These are phyloP conservation scores for Atopsyche davidsoni DNA, from an alignment of 1,140 invertebrate genomes.

Conservation along the genomic window DNA sequence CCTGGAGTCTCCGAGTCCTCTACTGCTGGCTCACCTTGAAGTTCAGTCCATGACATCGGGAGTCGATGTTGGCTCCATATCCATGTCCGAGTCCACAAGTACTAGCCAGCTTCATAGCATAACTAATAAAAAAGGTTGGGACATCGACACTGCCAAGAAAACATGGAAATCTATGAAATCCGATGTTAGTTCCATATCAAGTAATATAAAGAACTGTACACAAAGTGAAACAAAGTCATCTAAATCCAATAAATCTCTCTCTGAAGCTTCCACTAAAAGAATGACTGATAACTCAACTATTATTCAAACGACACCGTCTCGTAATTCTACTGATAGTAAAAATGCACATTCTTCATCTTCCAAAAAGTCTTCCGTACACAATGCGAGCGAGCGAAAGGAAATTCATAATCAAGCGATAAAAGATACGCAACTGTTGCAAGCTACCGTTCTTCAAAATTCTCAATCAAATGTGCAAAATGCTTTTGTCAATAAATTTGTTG, in stretches of 20 bases:
- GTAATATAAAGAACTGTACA: constrained; percentile 25
- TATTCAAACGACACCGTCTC: too few species aligned
- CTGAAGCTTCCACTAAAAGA: too few species aligned
- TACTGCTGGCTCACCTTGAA: constrained; percentile 53
- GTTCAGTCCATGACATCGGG: constrained; percentile 43
- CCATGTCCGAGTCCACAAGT: constrained; percentile 39
- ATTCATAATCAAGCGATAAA: not conserved
- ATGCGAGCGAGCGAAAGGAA: not conserved
- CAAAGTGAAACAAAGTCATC: constrained; percentile 18
- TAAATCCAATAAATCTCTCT: too few species aligned
- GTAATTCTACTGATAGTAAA: too few species aligned
- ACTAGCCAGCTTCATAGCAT: constrained; percentile 13
- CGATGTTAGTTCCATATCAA: constrained; percentile 27
- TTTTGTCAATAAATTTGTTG: constrained; percentile 17
- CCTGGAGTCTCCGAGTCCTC: constrained; percentile 54
- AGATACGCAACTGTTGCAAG: not conserved
- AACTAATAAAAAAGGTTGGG: constrained; percentile 49
- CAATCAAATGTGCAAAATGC: constrained; percentile 6
- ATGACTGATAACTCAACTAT: too few species aligned
- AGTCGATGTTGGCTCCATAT: constrained; percentile 46
- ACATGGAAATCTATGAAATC: constrained; percentile 39
- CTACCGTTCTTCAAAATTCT: not conserved
- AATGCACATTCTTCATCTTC: not conserved
- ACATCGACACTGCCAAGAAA: constrained; percentile 35
- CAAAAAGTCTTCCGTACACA: not conserved